Evolutionary conservation across 2,888 invertebrate genomes (phyloP), one percentile per base, ranked within the genome.

Genomic region (Sussaba pulchella): DNA sequence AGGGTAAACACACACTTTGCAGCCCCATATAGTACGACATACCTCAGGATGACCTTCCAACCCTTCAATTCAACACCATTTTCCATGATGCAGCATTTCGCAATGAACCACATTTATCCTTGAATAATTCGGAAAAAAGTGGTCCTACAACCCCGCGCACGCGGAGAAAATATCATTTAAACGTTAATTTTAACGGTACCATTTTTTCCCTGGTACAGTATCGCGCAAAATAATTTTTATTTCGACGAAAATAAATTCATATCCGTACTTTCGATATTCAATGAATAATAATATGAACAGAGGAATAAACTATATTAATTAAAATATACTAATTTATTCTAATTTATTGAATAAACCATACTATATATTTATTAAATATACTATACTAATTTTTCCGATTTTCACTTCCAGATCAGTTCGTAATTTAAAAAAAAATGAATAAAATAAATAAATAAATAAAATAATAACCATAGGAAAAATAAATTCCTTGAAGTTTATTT

Each of bases 1-100:
- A 66, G 72, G 59, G 72, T 66, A 78, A 78, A 66, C 59, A 57
- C 47, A 59, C 57, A 41, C 64, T 74, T 61, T 59, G 26, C 47
- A 14, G 14, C 31, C 66, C 17, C 47, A 17, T 36, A 24, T n/a
- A 45, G 31, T 47, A 14, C 70, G 50, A 2, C 21, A 14, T 10
- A 14, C 41, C 45, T 19, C 10, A 17, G 54, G 24, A 36, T 45
- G 12, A 39, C 39, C 57, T 59, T n/a, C 26, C 26, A 6, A 0
- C 52, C 12, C 26, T 54, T 54, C 14, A 59, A 36, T 36, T 59
- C 36, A 36, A 2, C 57, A 59, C 36, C 9, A 17, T 59, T 36
- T 54, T 59, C 19, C 57, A 36, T 36, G 36, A 59, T n/a, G 36
- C 17, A 36, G 36, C 57, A 24, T 36, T 59, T 36, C 1, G n/a